Evolutionary conservation across 2,888 invertebrate species (phyloP), one percentile per base, ranked within the genome.

Genomic region (Cheilosia scutellata): DNA sequence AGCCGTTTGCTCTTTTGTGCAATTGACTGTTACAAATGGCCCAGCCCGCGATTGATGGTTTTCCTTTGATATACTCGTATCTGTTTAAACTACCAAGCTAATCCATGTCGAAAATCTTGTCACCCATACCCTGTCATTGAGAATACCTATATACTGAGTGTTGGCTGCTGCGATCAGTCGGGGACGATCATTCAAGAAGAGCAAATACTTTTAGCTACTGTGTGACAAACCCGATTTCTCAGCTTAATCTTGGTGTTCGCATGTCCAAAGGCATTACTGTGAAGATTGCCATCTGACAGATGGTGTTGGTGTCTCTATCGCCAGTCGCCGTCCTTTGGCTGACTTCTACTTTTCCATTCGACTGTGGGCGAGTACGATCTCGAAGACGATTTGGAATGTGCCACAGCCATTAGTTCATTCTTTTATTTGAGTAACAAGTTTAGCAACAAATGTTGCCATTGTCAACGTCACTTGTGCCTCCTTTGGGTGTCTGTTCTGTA

Each of bases 61-160:
- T 66, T 65, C 25, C 53, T 47, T 29, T 53, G 66, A 40, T 74
- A 20, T 20, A 20, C 20, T 20, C 20, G 20, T 20, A 79, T 51
- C 68, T 68, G 68, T 74, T 78, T 65, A 60, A 77, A 60, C 72
- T 66, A 31, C 65, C 13, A 11, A 42, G 82, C 65, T 83, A 78
- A 78, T 82, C 82, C 76, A 77, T 49, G 77, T 71, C 77, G 71
- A 66, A 72, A 77, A 77, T 83, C 79, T 78, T 83, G 74, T 74
- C 79, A 74, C 7, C 72, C 77, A 60, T 58, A 58, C 78, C 74
- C 79, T 62, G 60, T 53, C 47, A 55, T 60, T 65, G 72, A 16
- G 60, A 62, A 60, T 27, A 58, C 29, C 11, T 9, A 20, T 11
- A 47, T 42, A 37, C 25, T 25, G 51, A 37, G 57, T 37, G 55